Conservation (phyloP, 2,797 vertebrate species). For the Muscicapa striata region DNA sequence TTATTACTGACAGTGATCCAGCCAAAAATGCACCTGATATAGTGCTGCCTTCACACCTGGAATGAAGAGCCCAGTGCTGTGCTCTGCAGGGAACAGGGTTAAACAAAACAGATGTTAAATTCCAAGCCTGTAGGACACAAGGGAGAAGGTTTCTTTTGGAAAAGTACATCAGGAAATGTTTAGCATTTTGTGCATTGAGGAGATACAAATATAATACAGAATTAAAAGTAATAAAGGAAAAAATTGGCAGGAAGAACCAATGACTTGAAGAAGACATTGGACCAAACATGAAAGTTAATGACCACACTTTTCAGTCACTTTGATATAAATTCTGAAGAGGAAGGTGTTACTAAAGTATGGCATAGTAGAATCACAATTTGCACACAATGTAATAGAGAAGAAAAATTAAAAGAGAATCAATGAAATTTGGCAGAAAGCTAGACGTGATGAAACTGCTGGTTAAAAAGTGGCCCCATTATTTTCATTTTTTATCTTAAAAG, state of each 20-base stretch:
- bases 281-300: not conserved
- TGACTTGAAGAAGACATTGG: not conserved
- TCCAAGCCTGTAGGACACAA: not conserved
- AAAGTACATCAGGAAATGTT: not conserved
- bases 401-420: not conserved
- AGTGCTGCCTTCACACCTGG: not conserved
- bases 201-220: conserved; percentile 10
- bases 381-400: not conserved
- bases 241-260: not conserved
- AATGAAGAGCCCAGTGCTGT: not conserved
- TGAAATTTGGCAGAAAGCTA: not conserved
- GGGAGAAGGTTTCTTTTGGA: not conserved
- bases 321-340: not conserved
- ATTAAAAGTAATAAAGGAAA: conserved; percentile 28
- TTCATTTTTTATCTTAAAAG: not conserved
- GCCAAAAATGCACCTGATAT: not conserved
- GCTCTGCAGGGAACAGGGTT: not conserved
- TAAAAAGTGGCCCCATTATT: not conserved
- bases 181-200: not conserved
- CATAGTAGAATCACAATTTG: not conserved
- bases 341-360: not conserved
- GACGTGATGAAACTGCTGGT: not conserved
- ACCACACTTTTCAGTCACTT: not conserved
- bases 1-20: not conserved
- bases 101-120: not conserved